Base-by-base conservation (phyloP, 2,113 vertebrate genomes). In the Camelus dromedarius region DNA sequence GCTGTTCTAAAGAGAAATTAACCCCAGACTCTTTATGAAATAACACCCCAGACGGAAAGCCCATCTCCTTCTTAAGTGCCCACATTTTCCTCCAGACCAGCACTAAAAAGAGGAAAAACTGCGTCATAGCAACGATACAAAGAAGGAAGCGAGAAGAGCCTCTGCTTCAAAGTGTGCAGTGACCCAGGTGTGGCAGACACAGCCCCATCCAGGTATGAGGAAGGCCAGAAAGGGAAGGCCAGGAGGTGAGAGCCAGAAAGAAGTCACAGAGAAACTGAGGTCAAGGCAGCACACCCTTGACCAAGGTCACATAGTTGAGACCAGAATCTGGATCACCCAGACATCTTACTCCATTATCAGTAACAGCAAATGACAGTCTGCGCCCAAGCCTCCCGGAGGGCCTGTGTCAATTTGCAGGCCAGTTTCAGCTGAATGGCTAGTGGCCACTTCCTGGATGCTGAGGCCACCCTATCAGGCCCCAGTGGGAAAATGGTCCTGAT, bases 211-310 rank as follows among this genome's bases (percentile, higher is more conserved):
- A 89, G 58, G 48, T 56, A 42, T 84, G 28, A 3, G 24, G 56
- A 93, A 95, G 66, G 30, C 35, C 76, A 8, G 7, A 28, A 85
- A 85, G 48, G 38, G 73, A 73, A 46, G 35, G 48, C 11, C 48
- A 73, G 8, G n/a, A 82, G 30, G 9, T 2, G 13, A 88, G 32
- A 89, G 12, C 64, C 3, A 3, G 42, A 80, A 64, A 95, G 73
- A 87, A 60, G 92, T 9, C 60, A 92, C 56, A 18, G 13, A 76
- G 87, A 91, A 95, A 91, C 60, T 52, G 50, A 92, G 35, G 62
- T 38, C 42, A 67, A 60, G 4, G 18, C 15, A 81, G 38, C 38
- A 24, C 12, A 85, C 48, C n/a, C 48, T 84, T 42, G 42, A 8
- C 30, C n/a, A 35, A 62, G 60, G n/a, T 64, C 60, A 81, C 56